Conservation (phyloP, 1,140 invertebrate species). For the Pteromalus puparum region DNA sequence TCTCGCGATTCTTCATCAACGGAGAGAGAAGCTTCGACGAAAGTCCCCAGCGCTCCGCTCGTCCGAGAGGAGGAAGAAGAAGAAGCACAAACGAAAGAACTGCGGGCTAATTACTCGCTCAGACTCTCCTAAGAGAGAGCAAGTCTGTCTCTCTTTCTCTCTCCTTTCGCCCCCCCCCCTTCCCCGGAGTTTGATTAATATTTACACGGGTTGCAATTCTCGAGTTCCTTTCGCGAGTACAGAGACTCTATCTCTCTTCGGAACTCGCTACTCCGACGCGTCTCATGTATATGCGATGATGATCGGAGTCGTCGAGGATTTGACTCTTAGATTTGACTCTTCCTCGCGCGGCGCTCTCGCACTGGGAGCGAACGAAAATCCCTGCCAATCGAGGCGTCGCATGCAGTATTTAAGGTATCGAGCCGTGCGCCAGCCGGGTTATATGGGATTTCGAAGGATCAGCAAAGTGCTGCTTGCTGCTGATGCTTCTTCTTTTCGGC, state of each 20-base stretch:
- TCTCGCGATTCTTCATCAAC: constrained; percentile 48
- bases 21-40: neutral
- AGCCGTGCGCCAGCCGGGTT: neutral
- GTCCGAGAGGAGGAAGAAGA: constrained; percentile 26
- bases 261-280: neutral
- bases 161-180: neutral
- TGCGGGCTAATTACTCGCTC: constrained; percentile 43
- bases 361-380: constrained; percentile 34
- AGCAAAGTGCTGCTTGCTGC: constrained; percentile 30
- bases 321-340: constrained; percentile 36
- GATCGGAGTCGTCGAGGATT: constrained; percentile 20
- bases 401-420: constrained; percentile 50
- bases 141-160: neutral
- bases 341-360: neutral
- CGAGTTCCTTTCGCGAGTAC: neutral
- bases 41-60: neutral
- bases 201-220: constrained; percentile 26
- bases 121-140: neutral
- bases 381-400: constrained; percentile 40
- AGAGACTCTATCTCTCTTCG: neutral
- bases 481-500: constrained; percentile 4
- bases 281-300: constrained; percentile 43
- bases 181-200: constrained; percentile 44
- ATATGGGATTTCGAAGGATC: constrained; percentile 40
- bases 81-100: constrained; percentile 29